A percentile compares a stretch with the other conserved stretches of the same genome.
Evolutionary conservation across 2,888 invertebrate genomes (phyloP).

Genomic region (Morpho deidamia): DNA sequence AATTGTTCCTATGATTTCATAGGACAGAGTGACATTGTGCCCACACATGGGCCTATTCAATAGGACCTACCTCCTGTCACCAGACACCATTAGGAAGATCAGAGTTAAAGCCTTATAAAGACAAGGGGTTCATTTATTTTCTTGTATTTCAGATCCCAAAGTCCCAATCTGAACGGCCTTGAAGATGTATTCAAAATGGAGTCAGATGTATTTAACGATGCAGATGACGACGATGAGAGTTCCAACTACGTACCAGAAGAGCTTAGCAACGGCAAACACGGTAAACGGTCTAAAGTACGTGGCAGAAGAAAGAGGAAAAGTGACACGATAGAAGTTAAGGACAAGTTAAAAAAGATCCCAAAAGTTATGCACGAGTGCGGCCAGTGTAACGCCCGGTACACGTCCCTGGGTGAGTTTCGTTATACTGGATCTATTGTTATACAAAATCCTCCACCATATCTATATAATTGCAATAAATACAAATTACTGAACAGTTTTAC

Average conservation of each 20-base stretch:
- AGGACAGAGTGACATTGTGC: too few relatives aligned
- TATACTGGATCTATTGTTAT: too few relatives aligned
- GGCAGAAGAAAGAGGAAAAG: slow-evolving; percentile 11
- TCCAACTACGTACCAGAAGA: slow-evolving; percentile 37
- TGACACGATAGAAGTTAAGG: background rate
- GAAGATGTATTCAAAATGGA: slow-evolving; percentile 34
- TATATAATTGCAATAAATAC: too few relatives aligned
- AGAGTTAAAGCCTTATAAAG: too few relatives aligned
- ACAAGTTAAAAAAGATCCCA: slow-evolving; percentile 29
- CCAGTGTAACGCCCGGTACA: slow-evolving; percentile 60
- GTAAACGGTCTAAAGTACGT: slow-evolving; percentile 18
- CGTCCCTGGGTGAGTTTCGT: slow-evolving; percentile 45
- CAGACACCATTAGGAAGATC: too few relatives aligned
- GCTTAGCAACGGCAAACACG: slow-evolving; percentile 26
- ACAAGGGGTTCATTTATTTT: too few relatives aligned
- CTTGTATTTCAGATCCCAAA: slow-evolving; percentile 22
- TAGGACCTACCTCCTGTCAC: too few relatives aligned
- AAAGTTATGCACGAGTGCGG: slow-evolving; percentile 58
- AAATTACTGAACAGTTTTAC: background rate
- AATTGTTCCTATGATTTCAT: too few relatives aligned
- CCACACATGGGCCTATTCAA: too few relatives aligned
- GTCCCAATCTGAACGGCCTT: slow-evolving; percentile 19
- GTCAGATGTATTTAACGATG: slow-evolving; percentile 43
- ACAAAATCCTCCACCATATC: too few relatives aligned
- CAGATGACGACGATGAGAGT: slow-evolving; percentile 45